Evolutionary conservation across 2,797 vertebrate species (phyloP).

Genomic region (Leucoraja ocellata): DNA sequence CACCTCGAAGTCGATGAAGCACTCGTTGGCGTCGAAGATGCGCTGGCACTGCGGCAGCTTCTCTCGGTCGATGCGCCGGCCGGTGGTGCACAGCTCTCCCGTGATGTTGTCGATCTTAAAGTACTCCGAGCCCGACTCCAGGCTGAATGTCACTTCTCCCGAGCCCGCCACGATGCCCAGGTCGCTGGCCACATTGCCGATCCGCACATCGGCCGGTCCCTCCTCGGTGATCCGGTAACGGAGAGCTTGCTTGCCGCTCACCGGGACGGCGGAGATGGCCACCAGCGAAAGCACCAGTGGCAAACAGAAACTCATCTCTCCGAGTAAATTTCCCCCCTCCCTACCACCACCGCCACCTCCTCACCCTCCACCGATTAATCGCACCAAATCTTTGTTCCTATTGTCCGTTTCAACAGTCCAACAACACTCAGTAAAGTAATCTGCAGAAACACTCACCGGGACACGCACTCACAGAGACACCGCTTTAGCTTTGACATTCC

Average conservation of each 20-base stretch:
- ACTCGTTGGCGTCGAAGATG: constrained; percentile 98
- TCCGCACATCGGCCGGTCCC: constrained; percentile 85
- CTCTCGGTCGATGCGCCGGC: constrained; percentile 91
- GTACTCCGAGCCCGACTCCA: constrained; percentile 92
- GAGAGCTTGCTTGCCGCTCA: constrained; percentile 85
- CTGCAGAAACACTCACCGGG: constrained; percentile 47
- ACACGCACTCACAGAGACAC: constrained; percentile 52
- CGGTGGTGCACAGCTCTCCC: constrained; percentile 90
- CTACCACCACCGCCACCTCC: constrained; percentile 41
- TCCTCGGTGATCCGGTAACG: constrained; percentile 89
- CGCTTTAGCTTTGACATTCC: not conserved
- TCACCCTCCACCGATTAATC: constrained; percentile 41
- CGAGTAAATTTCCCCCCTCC: constrained; percentile 52
- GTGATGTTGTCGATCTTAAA: constrained; percentile 98
- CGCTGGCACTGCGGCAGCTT: constrained; percentile 97
- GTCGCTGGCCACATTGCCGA: constrained; percentile 89
- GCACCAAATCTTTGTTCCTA: constrained; percentile 44
- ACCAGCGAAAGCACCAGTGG: constrained; percentile 73
- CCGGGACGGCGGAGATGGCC: constrained; percentile 74
- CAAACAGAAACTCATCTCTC: constrained; percentile 60
- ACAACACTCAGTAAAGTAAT: constrained; percentile 49
- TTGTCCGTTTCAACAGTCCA: constrained; percentile 42
- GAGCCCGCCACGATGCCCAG: constrained; percentile 84
- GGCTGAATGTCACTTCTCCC: constrained; percentile 92
- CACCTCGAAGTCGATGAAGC: constrained; percentile 96